A percentile compares a stretch with the other conserved stretches of the same genome.
Conservation (phyloP, 2,888 invertebrate genomes). For the Cheilosia grossa region DNA sequence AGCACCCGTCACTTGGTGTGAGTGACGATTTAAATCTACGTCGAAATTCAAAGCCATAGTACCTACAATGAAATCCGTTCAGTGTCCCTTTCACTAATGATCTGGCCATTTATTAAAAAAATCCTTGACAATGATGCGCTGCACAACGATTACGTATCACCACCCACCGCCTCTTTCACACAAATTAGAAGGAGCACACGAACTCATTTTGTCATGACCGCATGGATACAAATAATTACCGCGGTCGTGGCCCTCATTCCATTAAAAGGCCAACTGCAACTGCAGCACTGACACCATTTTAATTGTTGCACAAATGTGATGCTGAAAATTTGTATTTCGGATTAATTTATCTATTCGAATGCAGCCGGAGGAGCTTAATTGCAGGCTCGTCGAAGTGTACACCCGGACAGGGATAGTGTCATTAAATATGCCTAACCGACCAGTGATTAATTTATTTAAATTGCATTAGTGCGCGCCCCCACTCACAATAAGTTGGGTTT, state of each 20-base stretch:
- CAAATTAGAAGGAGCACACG: conserved; percentile 28
- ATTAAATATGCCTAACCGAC: conserved; percentile 31
- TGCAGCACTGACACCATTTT: conserved; percentile 21
- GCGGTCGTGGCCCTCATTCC: conserved; percentile 26
- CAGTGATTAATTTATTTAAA: conserved; percentile 52
- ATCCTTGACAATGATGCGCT: conserved; percentile 13
- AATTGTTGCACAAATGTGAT: conserved; percentile 49
- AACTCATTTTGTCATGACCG: conserved; percentile 32
- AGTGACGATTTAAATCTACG: too few species aligned
- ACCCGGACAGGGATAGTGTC: conserved; percentile 16
- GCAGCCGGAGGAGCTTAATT: conserved; percentile 37
- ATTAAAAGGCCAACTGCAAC: conserved; percentile 8
- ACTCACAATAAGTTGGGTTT: conserved; percentile 23
- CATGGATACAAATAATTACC: conserved; percentile 35
- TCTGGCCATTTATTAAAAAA: conserved; percentile 37
- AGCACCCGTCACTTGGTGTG: too few species aligned
- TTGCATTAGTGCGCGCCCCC: conserved; percentile 4
- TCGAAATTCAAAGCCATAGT: too few species aligned
- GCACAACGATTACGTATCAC: neutral
- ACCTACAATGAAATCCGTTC: neutral
- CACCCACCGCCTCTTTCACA: neutral
- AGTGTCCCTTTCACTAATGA: conserved; percentile 4
- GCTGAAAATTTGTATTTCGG: conserved; percentile 52
- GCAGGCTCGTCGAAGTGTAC: conserved; percentile 5
- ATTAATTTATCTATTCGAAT: conserved; percentile 57